phyloP scores from a whole-genome alignment of 1,140 invertebrate genomes.

The Hylyphantes graminicola region DNA sequence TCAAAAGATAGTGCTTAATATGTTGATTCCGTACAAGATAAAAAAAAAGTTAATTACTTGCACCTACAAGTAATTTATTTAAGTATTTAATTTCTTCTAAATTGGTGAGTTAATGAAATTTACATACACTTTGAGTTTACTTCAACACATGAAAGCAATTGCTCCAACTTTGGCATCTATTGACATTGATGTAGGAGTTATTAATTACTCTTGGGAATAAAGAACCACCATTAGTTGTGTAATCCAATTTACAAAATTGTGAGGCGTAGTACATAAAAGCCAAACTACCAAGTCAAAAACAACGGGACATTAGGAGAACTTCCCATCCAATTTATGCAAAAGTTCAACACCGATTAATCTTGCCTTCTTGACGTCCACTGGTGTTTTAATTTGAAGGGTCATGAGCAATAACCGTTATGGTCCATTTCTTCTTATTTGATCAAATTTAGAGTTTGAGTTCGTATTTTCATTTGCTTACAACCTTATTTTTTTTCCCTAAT shows the following conservation, averaged over 20 bases:
- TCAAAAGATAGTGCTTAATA: too few species aligned
- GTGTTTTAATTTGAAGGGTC: too few species aligned
- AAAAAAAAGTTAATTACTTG: too few species aligned
- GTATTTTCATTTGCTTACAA: too few species aligned
- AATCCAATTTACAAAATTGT: slow-evolving; percentile 29
- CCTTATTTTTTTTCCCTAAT: too few species aligned
- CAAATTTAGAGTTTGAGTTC: too few species aligned
- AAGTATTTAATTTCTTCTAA: too few species aligned
- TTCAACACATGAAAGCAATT: too few species aligned
- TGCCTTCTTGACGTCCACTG: neutral
- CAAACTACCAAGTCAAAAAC: neutral
- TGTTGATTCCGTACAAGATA: too few species aligned
- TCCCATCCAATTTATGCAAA: slow-evolving; percentile 16
- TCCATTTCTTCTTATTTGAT: neutral
- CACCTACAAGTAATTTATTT: too few species aligned
- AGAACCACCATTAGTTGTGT: slow-evolving; percentile 2
- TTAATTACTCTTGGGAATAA: neutral
- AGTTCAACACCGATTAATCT: slow-evolving; percentile 16
- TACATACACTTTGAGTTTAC: too few species aligned
- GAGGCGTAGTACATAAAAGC: neutral
- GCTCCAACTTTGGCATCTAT: neutral
- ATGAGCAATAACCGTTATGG: neutral
- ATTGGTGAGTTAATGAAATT: too few species aligned
- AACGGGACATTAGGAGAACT: neutral
- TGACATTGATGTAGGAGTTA: neutral